Evolutionary conservation across 2,113 vertebrate genomes (phyloP), one percentile per base, ranked within the genome.

Genomic region (Brienomyrus longianalis): DNA sequence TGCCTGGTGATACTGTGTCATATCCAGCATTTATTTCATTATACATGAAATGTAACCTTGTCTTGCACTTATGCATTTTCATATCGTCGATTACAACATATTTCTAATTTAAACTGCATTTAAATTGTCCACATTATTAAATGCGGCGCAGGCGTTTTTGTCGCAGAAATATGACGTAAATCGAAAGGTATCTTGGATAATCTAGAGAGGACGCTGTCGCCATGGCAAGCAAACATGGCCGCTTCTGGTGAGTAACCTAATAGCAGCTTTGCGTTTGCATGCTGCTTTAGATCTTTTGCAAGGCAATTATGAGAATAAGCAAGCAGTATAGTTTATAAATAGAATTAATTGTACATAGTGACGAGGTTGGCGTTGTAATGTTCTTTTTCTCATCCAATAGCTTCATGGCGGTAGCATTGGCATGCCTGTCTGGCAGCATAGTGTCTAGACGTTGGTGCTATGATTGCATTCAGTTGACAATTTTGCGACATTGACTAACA

Each of bases 151-250:
- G 9, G 21, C 15, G 51, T 56, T 17, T 31, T 27, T 54, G 51
- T 35, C 50, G 83, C 83, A 6, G 23, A 43, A 86, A 51, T 51
- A 1, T 51, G 66, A 51, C 66, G 62, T 77, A 13, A 21, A 19
- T 77, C 66, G 47, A 19, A 31, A 45, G 3, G 21, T 13, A 15
- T 23, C 23, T 31, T 62, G 45, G 45, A 47, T 51, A 50, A 17
- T 35, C 83, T 31, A 7, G 77, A 66, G 3, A 39, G 21, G 48
- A 91, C 39, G 92, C 91, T 77, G 91, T 94, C 50, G 89, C 92
- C 91, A 93, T 93, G 91, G 91, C 83, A 88, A 92, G 50, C 83
- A 50, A 93, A 92, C 13, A 93, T 93, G 92, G 92, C 92, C 21
- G 89, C 59, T 8, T 90, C 89, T 35, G 92, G 92, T 93, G 91